Conservation (phyloP, 2,113 vertebrate species). For the Meles meles region DNA sequence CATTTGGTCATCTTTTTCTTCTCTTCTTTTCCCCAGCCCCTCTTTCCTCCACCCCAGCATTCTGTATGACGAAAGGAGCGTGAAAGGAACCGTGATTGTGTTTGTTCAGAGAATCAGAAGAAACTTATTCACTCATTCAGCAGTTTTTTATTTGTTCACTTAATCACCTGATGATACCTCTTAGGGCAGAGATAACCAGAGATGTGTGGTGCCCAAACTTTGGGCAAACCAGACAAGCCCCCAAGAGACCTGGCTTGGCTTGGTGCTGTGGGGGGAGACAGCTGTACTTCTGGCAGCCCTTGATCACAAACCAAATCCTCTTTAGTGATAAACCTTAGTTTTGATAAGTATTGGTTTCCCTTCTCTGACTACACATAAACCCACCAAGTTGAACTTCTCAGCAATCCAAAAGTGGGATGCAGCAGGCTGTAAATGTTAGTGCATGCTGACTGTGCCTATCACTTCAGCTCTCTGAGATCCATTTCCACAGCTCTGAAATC, state of each 20-base stretch:
- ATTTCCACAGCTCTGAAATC: background rate
- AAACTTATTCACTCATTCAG: background rate
- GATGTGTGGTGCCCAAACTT: background rate
- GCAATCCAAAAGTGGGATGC: background rate
- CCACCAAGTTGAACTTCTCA: background rate
- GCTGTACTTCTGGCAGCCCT: background rate
- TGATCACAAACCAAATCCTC: background rate
- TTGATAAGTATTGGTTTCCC: background rate
- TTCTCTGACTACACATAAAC: background rate
- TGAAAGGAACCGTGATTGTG: no score
- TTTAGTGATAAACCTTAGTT: background rate
- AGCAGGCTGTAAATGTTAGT: background rate
- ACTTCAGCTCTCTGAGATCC: conserved; percentile 11
- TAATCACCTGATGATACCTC: background rate
- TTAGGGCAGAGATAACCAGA: background rate
- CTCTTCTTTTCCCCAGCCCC: background rate
- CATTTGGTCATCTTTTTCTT: background rate
- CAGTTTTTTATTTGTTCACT: background rate
- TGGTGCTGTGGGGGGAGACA: background rate
- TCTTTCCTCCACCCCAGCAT: no score
- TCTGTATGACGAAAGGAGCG: background rate
- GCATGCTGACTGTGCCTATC: background rate
- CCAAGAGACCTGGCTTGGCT: background rate
- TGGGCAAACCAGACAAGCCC: background rate
- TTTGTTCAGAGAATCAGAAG: background rate